phyloP scores from a whole-genome alignment of 2,797 vertebrate species.

The Oryzias dopingdopingensis region DNA sequence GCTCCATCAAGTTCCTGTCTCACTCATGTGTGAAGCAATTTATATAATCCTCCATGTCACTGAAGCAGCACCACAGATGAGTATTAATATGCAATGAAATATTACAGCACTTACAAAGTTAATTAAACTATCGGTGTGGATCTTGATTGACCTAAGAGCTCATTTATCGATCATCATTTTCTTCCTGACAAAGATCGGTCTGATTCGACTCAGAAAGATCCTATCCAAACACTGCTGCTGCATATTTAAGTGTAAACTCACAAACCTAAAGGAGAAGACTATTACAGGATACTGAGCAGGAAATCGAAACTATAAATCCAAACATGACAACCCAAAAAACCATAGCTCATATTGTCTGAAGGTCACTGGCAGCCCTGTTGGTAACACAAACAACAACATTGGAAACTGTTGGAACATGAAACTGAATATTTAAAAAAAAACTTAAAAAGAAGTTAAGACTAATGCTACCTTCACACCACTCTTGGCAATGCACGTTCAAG shows the following conservation, averaged over 20 bases:
- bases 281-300: too few relatives aligned
- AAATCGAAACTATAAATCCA: too few relatives aligned
- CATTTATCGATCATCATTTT: conserved; percentile 40
- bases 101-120: conserved; percentile 40
- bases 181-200: conserved; percentile 28
- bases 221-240: conserved; percentile 15
- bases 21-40: conserved; percentile 31
- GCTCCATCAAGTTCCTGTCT: conserved; percentile 38
- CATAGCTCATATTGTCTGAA: too few relatives aligned
- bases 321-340: too few relatives aligned
- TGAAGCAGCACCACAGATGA: conserved; percentile 28
- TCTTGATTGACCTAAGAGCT: conserved; percentile 52
- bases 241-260: conserved; percentile 8
- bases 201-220: conserved; percentile 11
- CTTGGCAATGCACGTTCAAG: too few relatives aligned
- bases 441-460: too few relatives aligned
- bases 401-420: too few relatives aligned
- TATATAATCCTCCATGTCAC: conserved; percentile 27
- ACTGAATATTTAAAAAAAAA: too few relatives aligned
- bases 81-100: conserved; percentile 44
- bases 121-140: conserved; percentile 42
- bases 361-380: too few relatives aligned
- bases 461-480: too few relatives aligned
- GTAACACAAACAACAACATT: too few relatives aligned
- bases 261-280: conserved; percentile 2